Evolutionary conservation across 2,113 vertebrate genomes (phyloP).

Genomic region (Pavo muticus): DNA sequence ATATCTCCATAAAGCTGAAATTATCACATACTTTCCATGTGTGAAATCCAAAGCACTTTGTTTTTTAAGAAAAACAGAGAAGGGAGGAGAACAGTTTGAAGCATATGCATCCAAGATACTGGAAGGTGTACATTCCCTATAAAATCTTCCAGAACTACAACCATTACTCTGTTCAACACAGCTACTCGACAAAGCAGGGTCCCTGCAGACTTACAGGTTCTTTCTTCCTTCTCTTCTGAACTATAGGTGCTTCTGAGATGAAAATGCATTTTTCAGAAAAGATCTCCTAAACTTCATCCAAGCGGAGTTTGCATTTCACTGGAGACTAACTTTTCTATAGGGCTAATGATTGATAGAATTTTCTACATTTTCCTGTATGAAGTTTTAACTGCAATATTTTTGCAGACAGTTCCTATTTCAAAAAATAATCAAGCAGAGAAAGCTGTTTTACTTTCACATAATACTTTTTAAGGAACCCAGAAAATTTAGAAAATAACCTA

Average conservation of each 20-base stretch:
- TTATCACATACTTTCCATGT: neutral
- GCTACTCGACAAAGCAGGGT: neutral
- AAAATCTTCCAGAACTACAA: neutral
- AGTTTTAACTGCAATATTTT: neutral
- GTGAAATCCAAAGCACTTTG: neutral
- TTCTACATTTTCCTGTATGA: neutral
- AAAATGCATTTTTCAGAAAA: neutral
- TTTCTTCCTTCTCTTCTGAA: neutral
- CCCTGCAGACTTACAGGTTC: neutral
- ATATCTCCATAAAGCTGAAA: neutral
- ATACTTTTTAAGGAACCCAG: neutral
- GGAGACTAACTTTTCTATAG: neutral
- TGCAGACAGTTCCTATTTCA: neutral
- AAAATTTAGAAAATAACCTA: neutral
- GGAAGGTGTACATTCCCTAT: neutral
- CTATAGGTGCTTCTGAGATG: neutral
- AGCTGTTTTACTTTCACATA: neutral
- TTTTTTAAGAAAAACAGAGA: neutral
- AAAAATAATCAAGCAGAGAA: neutral
- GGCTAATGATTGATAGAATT: neutral
- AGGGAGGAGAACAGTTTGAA: neutral
- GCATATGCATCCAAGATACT: neutral
- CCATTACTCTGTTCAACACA: neutral
- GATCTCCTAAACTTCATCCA: neutral
- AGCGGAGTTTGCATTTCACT: neutral